Base-by-base conservation (phyloP, 2,113 vertebrate genomes). In the Rhizomys pruinosus region DNA sequence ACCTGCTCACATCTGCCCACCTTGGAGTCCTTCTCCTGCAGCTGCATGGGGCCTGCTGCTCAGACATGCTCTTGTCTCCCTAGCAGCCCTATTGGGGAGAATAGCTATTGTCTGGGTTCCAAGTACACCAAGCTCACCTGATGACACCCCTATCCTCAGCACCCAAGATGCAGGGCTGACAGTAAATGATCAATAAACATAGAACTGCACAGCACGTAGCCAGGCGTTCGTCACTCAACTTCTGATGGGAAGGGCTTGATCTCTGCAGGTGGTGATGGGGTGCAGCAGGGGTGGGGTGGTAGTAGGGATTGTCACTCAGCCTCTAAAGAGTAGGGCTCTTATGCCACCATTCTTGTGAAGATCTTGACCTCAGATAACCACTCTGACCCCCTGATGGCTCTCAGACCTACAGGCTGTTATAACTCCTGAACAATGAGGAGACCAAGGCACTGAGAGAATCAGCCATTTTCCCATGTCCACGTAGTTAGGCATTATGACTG, bases 161-260 rank as follows among this genome's bases (percentile, higher is more conserved):
- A 19, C 11, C 17, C n/a, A 47, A 64, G 47, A 55, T 8, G n/a
- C 25, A 32, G n/a, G 9, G 5, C 42, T 8, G 6, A 68, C n/a
- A 57, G 2, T 2, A 8, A 25, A 23, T 0, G 7, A 84, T 37
- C 32, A 42, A 59, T 13, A 22, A 42, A 32, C 0, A 5, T 66
- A 15, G 29, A 37, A 0, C 0, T 13, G 37, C 7, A 17, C 1
- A 0, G 29, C 47, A 12, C 44, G 13, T 44, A 2, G 2, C 10
- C 16, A 29, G 44, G 3, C 13, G 15, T 5, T 20, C 22, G 66
- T 64, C 37, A 23, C 63, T 64, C 5, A 22, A 15, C 55, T 17
- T 9, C 23, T 63, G 37, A 2, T 9, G 17, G 25, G 15, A 17
- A 44, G 44, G 10, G 15, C 9, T 5, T 8, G 0, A 10, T 17